Base-by-base conservation (phyloP, 1,140 invertebrate species). In the Drosophila tsacasi region DNA sequence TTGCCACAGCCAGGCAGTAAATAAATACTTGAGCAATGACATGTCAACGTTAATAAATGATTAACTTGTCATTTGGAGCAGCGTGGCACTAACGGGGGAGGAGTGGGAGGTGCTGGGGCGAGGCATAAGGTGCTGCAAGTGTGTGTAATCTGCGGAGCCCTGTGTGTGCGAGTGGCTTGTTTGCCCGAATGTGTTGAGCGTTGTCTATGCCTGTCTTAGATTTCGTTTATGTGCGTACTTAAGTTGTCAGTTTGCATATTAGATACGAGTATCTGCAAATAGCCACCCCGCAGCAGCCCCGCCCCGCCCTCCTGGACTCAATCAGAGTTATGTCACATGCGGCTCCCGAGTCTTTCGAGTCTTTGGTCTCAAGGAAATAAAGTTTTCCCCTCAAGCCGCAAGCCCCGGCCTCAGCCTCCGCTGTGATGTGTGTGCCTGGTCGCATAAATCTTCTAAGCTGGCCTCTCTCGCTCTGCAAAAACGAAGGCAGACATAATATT, bases 21-120 rank as follows among this genome's bases (percentile, higher is more conserved):
- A 89, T 89, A 78, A 89, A 89, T 89, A 89, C 85, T 89, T 90
- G 79, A 89, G 82, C 72, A 90, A 89, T 85, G 81, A 85, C 85
- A 89, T 90, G 85, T 89, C 82, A 89, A 74, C 79, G 77, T 82
- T 82, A 89, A 89, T 90, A 90, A 89, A 89, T 89, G 86, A 89
- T 89, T 89, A 89, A 90, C 78, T 89, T 89, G 81, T 85, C 85
- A 79, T 74, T 77, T 72, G 76, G 52, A 76, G 81, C 67, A 64
- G 58, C 44, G 37, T 47, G 75, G 52, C 77, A 52, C 17, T 54
- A 44, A 49, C 50, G 27, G 47, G 13, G 30, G 15, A 7, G 64
- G 17, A 35, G 50, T 30, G 27, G 44, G 27, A 42, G 39, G 37
- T 9, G 21, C 21, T 39, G 54, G 61, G 47, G 30, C 50, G 44